Evolutionary conservation across 2,113 vertebrate genomes (phyloP).

Genomic region (Edolisoma coerulescens): DNA sequence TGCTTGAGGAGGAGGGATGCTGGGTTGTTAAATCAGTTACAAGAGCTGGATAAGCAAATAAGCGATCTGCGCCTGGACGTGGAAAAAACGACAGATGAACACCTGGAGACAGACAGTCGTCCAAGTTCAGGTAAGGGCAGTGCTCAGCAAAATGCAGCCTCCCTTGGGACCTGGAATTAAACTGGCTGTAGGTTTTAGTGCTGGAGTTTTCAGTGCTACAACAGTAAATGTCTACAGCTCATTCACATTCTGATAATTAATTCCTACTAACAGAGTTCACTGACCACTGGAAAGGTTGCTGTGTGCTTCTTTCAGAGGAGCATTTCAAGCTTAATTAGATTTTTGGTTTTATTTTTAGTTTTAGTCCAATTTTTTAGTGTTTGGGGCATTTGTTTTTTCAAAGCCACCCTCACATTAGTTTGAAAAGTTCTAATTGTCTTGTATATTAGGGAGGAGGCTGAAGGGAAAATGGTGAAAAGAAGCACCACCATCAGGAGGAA

Average conservation of each 20-base stretch:
- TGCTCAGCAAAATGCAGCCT: neutral
- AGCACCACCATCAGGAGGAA: neutral
- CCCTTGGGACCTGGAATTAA: neutral
- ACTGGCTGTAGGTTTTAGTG: neutral
- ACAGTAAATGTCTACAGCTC: neutral
- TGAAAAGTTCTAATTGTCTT: neutral
- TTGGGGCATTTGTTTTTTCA: neutral
- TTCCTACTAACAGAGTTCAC: neutral
- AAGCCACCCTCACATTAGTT: neutral
- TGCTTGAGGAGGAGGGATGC: slow-evolving; percentile 88
- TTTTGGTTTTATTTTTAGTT: no score
- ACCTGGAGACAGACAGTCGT: slow-evolving; percentile 87
- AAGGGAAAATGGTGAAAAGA: neutral
- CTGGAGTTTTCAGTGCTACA: neutral
- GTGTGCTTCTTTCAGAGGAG: neutral
- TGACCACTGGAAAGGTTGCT: neutral
- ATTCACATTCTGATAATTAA: neutral
- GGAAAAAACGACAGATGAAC: slow-evolving; percentile 82
- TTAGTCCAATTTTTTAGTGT: no score
- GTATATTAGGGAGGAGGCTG: neutral
- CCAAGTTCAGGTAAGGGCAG: slow-evolving; percentile 87
- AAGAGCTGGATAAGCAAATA: slow-evolving; percentile 93
- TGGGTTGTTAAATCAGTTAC: slow-evolving; percentile 86
- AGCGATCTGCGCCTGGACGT: slow-evolving; percentile 87
- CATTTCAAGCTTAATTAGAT: neutral